Evolutionary conservation across 1,140 invertebrate genomes (phyloP).

Genomic region (Watersipora subatra): DNA sequence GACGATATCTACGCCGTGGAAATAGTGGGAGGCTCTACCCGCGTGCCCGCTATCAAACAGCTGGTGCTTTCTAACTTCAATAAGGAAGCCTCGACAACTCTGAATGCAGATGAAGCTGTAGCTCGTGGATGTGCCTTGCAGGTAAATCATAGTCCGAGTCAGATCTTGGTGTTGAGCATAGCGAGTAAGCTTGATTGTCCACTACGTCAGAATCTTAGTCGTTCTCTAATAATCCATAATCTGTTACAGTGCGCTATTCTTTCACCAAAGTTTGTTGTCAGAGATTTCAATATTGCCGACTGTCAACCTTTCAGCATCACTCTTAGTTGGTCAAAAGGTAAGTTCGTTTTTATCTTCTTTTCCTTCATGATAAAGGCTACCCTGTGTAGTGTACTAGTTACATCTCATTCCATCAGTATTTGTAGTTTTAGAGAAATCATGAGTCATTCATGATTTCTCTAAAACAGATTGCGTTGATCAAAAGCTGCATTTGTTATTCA

Average conservation of each 20-base stretch:
- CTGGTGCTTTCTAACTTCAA: slow-evolving; percentile 69
- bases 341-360: not conserved
- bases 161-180: too few species aligned
- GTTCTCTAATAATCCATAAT: too few species aligned
- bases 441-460: too few species aligned
- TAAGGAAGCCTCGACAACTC: slow-evolving; percentile 74
- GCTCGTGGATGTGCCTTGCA: slow-evolving; percentile 86
- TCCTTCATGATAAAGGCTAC: too few species aligned
- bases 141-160: too few species aligned
- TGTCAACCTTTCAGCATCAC: slow-evolving; percentile 80
- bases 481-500: too few species aligned
- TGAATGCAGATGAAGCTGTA: slow-evolving; percentile 96
- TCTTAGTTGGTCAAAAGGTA: slow-evolving; percentile 64
- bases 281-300: slow-evolving; percentile 84
- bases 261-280: slow-evolving; percentile 84
- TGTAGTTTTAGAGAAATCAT: too few species aligned
- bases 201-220: too few species aligned
- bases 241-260: slow-evolving; percentile 61
- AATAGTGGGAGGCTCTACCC: slow-evolving; percentile 84
- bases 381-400: too few species aligned
- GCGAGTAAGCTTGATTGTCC: too few species aligned
- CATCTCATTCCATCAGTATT: too few species aligned
- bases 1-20: slow-evolving; percentile 89
- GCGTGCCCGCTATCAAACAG: slow-evolving; percentile 80
- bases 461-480: too few species aligned